Evolutionary conservation across 2,888 invertebrate species (phyloP).

Genomic region (Volucella zonaria): DNA sequence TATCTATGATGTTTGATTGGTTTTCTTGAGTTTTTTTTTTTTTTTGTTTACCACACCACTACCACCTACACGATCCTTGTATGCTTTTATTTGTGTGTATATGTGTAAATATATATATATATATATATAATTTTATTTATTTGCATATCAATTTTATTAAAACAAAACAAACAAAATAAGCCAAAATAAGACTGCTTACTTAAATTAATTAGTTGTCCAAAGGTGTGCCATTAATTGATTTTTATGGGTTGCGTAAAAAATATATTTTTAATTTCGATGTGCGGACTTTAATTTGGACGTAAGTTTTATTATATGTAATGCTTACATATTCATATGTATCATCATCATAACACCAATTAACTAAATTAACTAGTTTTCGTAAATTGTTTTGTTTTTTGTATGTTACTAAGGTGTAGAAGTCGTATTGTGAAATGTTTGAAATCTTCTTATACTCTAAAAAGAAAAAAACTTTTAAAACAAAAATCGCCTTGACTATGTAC

Average conservation of each 20-base stretch:
- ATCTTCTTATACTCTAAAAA: too few species aligned
- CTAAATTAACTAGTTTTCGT: too few species aligned
- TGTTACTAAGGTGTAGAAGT: too few species aligned
- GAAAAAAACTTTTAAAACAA: too few species aligned
- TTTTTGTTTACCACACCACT: constrained; percentile 23
- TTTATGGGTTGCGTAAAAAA: neutral
- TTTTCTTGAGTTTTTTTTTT: constrained; percentile 6
- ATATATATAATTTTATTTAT: constrained; percentile 21
- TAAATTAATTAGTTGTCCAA: constrained; percentile 7
- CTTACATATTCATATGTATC: too few species aligned
- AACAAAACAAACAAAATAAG: too few species aligned
- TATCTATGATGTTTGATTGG: constrained; percentile 6
- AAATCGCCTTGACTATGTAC: too few species aligned
- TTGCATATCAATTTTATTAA: neutral
- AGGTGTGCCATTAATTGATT: constrained; percentile 19
- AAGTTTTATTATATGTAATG: neutral
- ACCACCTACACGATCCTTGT: neutral
- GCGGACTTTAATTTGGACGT: constrained; percentile 20
- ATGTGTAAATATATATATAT: constrained; percentile 16
- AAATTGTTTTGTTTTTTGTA: too few species aligned
- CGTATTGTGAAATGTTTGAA: too few species aligned
- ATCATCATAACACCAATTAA: too few species aligned
- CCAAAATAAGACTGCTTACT: constrained; percentile 1
- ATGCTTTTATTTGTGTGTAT: constrained; percentile 34
- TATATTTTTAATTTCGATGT: neutral